Evolutionary conservation across 2,113 vertebrate species (phyloP).

Genomic region (Willisornis vidua): DNA sequence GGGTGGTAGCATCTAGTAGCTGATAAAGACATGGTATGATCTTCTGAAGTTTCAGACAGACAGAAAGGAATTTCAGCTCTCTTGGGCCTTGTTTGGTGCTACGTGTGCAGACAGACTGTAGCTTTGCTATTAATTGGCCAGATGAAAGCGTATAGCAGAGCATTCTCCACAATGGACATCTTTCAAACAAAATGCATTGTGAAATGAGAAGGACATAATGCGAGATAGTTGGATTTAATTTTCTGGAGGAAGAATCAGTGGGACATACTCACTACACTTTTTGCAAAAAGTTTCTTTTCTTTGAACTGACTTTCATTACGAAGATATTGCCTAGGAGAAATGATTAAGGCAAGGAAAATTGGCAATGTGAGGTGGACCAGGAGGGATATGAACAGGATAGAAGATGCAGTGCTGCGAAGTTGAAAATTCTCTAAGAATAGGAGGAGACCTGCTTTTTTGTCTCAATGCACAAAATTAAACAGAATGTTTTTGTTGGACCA

Average conservation of each 20-base stretch:
- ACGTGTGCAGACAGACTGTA: neutral
- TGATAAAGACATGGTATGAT: neutral
- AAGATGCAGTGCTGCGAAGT: neutral
- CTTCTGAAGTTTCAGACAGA: neutral
- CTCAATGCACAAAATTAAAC: neutral
- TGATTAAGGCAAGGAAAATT: neutral
- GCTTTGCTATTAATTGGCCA: neutral
- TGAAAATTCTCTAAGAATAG: neutral
- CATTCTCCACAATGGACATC: neutral
- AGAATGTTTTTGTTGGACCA: neutral
- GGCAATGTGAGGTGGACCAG: neutral
- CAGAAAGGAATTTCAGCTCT: neutral
- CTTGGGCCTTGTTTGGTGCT: neutral
- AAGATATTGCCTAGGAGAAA: neutral
- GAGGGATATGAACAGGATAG: neutral
- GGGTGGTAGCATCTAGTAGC: neutral
- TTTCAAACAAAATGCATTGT: neutral
- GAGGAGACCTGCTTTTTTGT: neutral
- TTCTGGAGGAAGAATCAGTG: neutral
- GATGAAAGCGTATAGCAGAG: neutral
- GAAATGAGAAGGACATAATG: neutral
- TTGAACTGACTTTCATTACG: neutral
- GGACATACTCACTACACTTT: neutral
- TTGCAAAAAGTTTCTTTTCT: neutral
- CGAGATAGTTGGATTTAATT: neutral